Base-by-base conservation (phyloP, 1,140 invertebrate genomes). In the Lepidurus apus region DNA sequence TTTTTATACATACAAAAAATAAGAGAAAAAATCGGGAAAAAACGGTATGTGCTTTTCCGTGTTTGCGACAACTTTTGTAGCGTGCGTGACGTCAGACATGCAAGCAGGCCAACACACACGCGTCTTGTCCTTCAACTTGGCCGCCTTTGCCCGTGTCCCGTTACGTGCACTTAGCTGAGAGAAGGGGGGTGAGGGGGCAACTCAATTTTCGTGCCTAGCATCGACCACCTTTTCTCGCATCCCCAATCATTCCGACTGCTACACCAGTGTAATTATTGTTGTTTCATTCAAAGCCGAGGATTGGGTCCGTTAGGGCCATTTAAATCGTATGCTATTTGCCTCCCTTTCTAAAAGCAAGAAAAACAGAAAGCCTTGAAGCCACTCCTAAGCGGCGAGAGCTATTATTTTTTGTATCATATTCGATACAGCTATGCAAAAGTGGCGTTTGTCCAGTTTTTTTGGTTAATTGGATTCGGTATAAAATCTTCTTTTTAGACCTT, bases 101-200 rank as follows among this genome's bases (percentile, higher is more conserved):
- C 53, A 65, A 21, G 53, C 53, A 65, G 9, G 53, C 53, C 17
- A 65, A 65, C n/a, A 65, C 21, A 21, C 53, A 65, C 53, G 53
- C 53, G 53, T n/a, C 53, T 21, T 65, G 53, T 65, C 53, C 53
- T 65, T 65, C 53, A 65, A 65, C 53, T 65, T 65, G 53, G 53
- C 53, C 53, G 53, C 53, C 53, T 65, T 65, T 65, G 17, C 53
- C 21, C 21, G 13, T 65, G n/a, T 65, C 53, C 53, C 53, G 53
- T 65, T 65, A 65, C 53, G 53, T 65, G 53, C n/a, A 65, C 53
- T 65, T 65, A 21, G 53, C 53, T 65, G 53, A 21, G 17, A 21
- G 21, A 65, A 65, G 53, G 53, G 53, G 53, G 17, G 13, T n/a
- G 21, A 65, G 53, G 53, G 47, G 53, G 53, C 53, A 65, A 65